These are phyloP conservation scores for Anomalospiza imberbis DNA, from an alignment of 2,797 vertebrate genomes.

Conservation along the genomic window DNA sequence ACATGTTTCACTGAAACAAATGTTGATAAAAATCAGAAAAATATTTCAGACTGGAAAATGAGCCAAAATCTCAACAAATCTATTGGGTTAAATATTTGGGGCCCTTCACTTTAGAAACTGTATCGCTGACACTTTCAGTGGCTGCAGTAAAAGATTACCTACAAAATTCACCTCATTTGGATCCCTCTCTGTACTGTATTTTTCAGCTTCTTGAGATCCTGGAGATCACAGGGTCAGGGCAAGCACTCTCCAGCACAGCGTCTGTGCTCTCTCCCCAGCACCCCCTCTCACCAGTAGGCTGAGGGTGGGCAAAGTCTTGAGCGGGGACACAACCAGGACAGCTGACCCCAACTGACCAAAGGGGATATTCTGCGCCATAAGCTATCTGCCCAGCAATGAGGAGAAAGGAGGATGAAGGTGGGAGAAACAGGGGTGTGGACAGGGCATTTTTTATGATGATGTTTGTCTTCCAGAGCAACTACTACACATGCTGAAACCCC, in stretches of 20 bases:
- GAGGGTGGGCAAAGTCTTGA: background rate
- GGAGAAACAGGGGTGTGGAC: fast-evolving
- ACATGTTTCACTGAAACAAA: background rate
- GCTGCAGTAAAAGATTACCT: background rate
- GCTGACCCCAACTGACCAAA: background rate
- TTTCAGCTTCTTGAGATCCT: background rate
- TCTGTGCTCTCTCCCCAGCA: background rate
- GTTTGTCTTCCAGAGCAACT: background rate
- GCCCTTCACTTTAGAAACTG: background rate
- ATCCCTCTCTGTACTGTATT: background rate
- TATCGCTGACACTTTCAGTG: background rate
- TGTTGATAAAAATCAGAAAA: background rate
- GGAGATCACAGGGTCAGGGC: background rate
- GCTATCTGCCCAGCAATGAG: background rate
- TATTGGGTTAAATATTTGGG: background rate
- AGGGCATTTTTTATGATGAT: background rate
- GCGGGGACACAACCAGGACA: background rate
- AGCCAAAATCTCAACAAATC: background rate
- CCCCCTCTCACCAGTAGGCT: fast-evolving
- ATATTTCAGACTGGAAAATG: background rate
- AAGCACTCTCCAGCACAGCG: background rate
- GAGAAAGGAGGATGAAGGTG: background rate
- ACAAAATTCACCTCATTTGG: background rate
- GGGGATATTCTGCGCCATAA: background rate
- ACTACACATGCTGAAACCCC: fast-evolving